Conservation (phyloP, 35 echinoderm and acorn worm genomes). For the Hemicentrotus pulcherrimus region DNA sequence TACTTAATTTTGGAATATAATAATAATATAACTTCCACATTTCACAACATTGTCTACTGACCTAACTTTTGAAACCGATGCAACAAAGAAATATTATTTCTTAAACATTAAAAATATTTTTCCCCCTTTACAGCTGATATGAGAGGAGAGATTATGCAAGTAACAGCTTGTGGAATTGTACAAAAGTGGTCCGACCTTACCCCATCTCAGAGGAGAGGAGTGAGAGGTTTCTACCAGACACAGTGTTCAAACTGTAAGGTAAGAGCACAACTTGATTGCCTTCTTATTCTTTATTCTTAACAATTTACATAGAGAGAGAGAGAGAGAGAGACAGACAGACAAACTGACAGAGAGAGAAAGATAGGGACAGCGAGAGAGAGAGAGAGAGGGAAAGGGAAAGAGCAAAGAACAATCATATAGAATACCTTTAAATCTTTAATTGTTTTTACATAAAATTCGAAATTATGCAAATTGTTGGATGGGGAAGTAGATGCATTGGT, state of each 20-base stretch:
- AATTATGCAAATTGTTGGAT: too few species aligned
- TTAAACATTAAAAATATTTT: not conserved
- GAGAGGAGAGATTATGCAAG: constrained; percentile 17
- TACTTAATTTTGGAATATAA: too few species aligned
- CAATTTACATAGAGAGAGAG: not conserved
- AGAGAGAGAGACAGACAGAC: not conserved
- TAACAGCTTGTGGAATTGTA: constrained; percentile 32
- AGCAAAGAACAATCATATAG: too few species aligned
- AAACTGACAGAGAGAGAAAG: not conserved
- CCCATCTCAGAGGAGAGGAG: constrained; percentile 27
- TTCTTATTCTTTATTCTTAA: not conserved
- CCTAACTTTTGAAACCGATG: too few species aligned
- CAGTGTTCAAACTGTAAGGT: constrained; percentile 36
- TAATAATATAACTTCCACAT: too few species aligned
- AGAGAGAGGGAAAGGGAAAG: too few species aligned
- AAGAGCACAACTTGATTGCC: not conserved
- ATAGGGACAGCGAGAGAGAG: not conserved
- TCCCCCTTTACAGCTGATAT: not conserved
- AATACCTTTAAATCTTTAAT: too few species aligned
- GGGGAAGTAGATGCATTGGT: too few species aligned
- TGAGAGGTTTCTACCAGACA: constrained; percentile 5
- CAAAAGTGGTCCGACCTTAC: constrained; percentile 27
- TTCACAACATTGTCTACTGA: too few species aligned
- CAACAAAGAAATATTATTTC: too few species aligned
- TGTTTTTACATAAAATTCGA: too few species aligned